These are phyloP conservation scores for Dysmachus trigonus DNA, from an alignment of 2,888 invertebrate species.

Conservation along the genomic window DNA sequence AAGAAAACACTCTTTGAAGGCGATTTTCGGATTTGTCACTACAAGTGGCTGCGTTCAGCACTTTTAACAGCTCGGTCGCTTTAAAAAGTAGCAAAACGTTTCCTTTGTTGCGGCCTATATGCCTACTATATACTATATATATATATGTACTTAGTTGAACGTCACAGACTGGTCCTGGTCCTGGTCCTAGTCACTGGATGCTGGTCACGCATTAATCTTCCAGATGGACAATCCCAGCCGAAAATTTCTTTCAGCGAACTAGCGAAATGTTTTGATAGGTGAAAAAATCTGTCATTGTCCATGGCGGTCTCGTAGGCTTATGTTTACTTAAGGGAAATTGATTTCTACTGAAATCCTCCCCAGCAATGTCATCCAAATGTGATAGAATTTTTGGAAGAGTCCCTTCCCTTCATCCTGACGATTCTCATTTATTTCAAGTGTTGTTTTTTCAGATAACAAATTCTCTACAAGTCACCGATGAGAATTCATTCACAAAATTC, in stretches of 20 bases:
- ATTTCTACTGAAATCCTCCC: slow-evolving; percentile 31
- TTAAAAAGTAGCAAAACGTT: neutral
- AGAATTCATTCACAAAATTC: slow-evolving; percentile 3
- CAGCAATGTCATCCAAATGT: slow-evolving; percentile 24
- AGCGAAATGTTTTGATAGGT: slow-evolving; percentile 38
- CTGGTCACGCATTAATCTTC: slow-evolving; percentile 25
- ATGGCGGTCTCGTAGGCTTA: neutral
- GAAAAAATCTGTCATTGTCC: slow-evolving; percentile 25
- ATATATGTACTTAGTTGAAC: too few relatives aligned
- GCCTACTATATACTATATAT: too few relatives aligned
- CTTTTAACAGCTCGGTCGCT: neutral
- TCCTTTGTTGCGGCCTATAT: neutral
- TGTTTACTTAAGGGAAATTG: slow-evolving; percentile 41
- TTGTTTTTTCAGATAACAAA: slow-evolving; percentile 30
- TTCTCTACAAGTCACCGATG: slow-evolving; percentile 2
- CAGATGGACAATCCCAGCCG: slow-evolving; percentile 25
- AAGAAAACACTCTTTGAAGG: slow-evolving; percentile 35
- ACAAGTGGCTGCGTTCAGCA: slow-evolving; percentile 8
- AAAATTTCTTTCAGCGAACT: neutral
- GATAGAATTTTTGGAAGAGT: neutral
- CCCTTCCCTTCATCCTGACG: neutral
- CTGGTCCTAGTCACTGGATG: neutral
- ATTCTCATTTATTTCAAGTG: slow-evolving; percentile 9
- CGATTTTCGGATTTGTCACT: slow-evolving; percentile 22
- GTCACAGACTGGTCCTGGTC: too few relatives aligned